These are phyloP conservation scores for Lasioglossum calceatum DNA, from an alignment of 2,888 invertebrate species.

Conservation along the genomic window DNA sequence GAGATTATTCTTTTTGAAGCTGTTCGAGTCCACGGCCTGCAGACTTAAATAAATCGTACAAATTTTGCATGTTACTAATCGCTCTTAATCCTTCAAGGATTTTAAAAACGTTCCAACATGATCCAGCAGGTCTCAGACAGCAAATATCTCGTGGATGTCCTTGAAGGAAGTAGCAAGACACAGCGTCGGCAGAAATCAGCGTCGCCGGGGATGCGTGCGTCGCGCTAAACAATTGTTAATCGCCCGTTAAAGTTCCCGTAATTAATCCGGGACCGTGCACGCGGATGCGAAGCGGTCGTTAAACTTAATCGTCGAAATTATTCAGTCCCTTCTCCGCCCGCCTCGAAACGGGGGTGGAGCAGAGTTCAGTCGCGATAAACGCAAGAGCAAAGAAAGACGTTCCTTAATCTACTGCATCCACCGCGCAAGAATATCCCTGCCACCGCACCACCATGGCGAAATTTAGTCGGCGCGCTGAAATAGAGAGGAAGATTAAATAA, in stretches of 20 bases:
- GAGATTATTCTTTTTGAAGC: neutral
- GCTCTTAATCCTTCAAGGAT: neutral
- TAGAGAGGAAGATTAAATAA: constrained; percentile 45
- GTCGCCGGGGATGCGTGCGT: neutral
- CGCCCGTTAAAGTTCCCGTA: constrained; percentile 15
- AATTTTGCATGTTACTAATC: neutral
- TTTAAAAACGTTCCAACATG: neutral
- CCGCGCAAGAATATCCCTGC: constrained; percentile 36
- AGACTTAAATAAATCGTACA: neutral
- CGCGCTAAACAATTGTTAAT: constrained; percentile 23
- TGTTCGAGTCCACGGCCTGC: neutral
- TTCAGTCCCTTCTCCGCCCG: constrained; percentile 5
- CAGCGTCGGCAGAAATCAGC: neutral
- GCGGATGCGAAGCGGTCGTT: constrained; percentile 22
- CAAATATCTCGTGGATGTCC: neutral
- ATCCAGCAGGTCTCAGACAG: neutral
- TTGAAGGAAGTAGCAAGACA: neutral
- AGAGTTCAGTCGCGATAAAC: constrained; percentile 35
- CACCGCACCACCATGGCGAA: constrained; percentile 25
- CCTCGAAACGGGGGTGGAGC: neutral
- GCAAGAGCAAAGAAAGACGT: constrained; percentile 29
- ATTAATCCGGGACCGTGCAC: constrained; percentile 33
- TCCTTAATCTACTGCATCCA: constrained; percentile 33
- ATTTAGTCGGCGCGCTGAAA: constrained; percentile 40
- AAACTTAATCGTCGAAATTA: constrained; percentile 39